Base-by-base conservation (phyloP, 2,113 vertebrate species). In the Chrysochloris asiatica region DNA sequence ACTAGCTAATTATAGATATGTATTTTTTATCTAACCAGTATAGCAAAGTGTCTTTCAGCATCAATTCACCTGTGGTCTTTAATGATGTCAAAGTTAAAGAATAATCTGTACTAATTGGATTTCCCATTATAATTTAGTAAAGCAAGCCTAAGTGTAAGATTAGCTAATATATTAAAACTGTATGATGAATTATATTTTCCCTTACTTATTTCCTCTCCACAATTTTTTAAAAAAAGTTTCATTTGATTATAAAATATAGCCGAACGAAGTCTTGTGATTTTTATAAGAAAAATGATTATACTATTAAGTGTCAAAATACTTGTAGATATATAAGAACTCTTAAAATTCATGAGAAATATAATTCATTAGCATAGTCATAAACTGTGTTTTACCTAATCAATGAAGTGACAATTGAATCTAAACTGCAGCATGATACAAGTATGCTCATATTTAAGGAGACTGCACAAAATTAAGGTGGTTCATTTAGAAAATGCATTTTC, bases 311-410 rank as follows among this genome's bases (percentile, higher is more conserved):
- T 24, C 56, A 80, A 19, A 33, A 16, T 73, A 67, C 67, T 85
- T 61, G 30, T 1, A 52, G 24, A 1, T 48, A 88, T n/a, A 38
- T 65, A 12, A 88, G 50, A 91, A 9, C 43, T 47, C 13, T 65
- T 43, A 75, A 93, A 81, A 52, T 81, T 77, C 33, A 86, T 85
- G 24, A 43, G 38, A 92, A 78, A 76, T 12, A 85, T 61, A 82
- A 28, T 2, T 83, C 8, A 72, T 36, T 63, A 56, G 19, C 54
- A 41, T 22, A 90, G 1, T 6, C 30, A 63, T 59, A 11, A 83
- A 69, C 2, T 41, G 36, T 47, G 21, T 59, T 63, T 88, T 86
- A 19, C 52, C 76, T 52, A 7, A 63, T 52, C 36, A 85, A 93
- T 11, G 30, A 81, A 71, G 69, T 28, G 28, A 54, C 41, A 78